Evolutionary conservation across 2,888 invertebrate genomes (phyloP).

Genomic region (Idaea dimidiata): DNA sequence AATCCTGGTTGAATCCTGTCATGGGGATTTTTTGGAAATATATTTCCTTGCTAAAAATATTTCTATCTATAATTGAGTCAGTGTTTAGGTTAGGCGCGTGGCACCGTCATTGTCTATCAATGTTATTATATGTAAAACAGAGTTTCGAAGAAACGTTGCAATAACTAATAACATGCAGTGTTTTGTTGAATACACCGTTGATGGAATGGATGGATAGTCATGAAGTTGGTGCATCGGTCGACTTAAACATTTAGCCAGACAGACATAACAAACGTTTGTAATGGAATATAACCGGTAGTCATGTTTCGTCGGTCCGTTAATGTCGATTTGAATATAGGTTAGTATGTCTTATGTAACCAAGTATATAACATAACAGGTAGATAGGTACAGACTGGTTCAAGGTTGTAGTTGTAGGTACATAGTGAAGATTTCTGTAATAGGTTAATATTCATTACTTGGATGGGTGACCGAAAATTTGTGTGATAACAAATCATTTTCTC

Average conservation of each 20-base stretch:
- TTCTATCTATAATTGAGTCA: slow-evolving; percentile 48
- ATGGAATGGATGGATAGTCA: slow-evolving; percentile 24
- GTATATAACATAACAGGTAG: too few species aligned
- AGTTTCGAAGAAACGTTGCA: slow-evolving; percentile 61
- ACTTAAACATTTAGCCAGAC: not conserved
- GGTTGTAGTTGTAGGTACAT: too few species aligned
- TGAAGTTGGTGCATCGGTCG: not conserved
- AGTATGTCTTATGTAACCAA: not conserved
- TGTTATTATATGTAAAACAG: slow-evolving; percentile 68
- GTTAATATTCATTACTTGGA: too few species aligned
- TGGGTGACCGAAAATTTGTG: too few species aligned
- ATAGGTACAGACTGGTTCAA: too few species aligned
- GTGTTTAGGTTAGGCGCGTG: slow-evolving; percentile 74
- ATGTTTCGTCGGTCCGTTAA: slow-evolving; percentile 7
- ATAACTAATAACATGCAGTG: slow-evolving; percentile 32
- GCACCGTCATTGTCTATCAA: slow-evolving; percentile 65
- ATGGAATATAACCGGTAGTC: not conserved
- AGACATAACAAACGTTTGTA: slow-evolving; percentile 32
- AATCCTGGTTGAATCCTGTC: too few species aligned
- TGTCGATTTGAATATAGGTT: slow-evolving; percentile 12
- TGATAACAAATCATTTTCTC: too few species aligned
- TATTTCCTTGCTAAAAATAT: too few species aligned
- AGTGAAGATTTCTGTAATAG: too few species aligned
- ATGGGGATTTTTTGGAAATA: too few species aligned
- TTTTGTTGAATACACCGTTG: slow-evolving; percentile 47